Evolutionary conservation across 2,113 vertebrate species (phyloP), one percentile per base, ranked within the genome.

Genomic region (Ochotona curzoniae): DNA sequence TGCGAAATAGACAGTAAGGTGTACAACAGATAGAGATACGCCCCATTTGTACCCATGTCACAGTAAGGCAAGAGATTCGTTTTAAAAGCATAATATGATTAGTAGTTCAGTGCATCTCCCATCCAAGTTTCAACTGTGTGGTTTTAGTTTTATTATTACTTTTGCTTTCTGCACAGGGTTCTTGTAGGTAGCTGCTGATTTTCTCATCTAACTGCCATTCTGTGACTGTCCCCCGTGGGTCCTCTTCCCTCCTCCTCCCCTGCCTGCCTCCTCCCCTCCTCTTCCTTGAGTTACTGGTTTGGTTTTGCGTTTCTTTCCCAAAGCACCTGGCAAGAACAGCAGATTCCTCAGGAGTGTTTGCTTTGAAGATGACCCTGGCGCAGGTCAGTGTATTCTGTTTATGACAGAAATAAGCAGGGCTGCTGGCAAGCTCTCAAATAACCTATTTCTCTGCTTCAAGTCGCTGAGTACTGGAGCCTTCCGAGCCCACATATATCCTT

Each of bases 281-380:
- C 12, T 30, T 74, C 47, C 57, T 38, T 17, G 1, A 2, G 15
- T 28, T 90, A 30, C 35, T 64, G 21, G 9, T 73, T 69, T 67
- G 83, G n/a, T 74, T 87, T 82, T 71, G 86, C 66, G 76, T 80
- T 73, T 89, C 47, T 61, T 63, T 18, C 21, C n/a, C 28, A 54
- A 82, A 81, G 71, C 28, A 81, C 63, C 17, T 89, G 80, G 17
- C 13, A 71, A 44, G 20, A 28, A 25, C 90, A 69, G 32, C 57
- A 82, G 74, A 84, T 70, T 92, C 11, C 63, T 90, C 51, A 54
- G 67, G 82, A 81, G 49, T 63, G 91, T 82, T 85, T 60, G 47
- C 66, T 67, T 87, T 61, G 44, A 90, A 92, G 44, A 75, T 54
- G 3, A 60, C 7, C 21, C 35, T 17, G 47, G 85, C 28, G 92